Base-by-base conservation (phyloP, 1,140 invertebrate species). In the Linepithema humile region DNA sequence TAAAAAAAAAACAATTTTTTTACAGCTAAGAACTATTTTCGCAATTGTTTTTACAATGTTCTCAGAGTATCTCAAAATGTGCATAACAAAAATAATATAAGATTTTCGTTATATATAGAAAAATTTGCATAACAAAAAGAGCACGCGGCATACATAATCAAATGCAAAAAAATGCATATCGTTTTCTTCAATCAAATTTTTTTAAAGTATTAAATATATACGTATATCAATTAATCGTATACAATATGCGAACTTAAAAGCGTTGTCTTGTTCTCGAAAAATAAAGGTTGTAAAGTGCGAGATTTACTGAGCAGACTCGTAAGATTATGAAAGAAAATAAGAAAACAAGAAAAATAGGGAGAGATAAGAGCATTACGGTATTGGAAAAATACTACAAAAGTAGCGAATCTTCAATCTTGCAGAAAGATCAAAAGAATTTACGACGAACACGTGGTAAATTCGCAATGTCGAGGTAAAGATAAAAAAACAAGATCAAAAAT, bases 41-140 rank as follows among this genome's bases (percentile, higher is more conserved):
- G 17, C 3, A 4, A 78, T 78, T 69, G 40, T 78, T 69, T 69
- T 78, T 50, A 38, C 17, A 77, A 6, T 9, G 43, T 75, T 48
- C n/a, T 60, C 43, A 35, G 17, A 43, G 12, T 5, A 78, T 40
- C 3, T 5, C 15, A 15, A 67, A 26, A 50, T 67, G 7, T 35
- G 32, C 59, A 40, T 7, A 40, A 50, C 10, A 6, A 45, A 64
- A n/a, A 2, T 32, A 23, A 57, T 12, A 26, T 43, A 32, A 1
- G 20, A 17, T 43, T 72, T 60, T 60, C n/a, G 45, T 4, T 74
- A n/a, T 7, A 2, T 17, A 48, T 48, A 5, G 15, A 32, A 43
- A 75, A 62, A 5, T 75, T 48, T 62, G 57, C 32, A 38, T 48
- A 75, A 48, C 9, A 35, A 48, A 15, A 35, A 35, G 23, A 43